Conservation (phyloP, 2,113 vertebrate species). For the Epinephelus fuscoguttatus region DNA sequence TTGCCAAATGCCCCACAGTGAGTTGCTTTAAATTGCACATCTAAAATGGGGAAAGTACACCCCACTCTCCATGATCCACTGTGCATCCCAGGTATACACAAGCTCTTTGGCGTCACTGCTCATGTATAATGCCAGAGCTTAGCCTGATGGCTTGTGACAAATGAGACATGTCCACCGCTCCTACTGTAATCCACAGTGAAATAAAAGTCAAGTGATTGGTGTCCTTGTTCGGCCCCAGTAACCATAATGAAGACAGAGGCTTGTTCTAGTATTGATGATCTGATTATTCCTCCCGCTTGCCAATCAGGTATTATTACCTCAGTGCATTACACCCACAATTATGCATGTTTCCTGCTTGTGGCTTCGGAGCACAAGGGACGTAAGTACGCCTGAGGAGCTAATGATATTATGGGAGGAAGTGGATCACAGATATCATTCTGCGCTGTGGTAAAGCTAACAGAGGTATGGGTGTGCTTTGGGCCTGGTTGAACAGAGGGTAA, state of each 20-base stretch:
- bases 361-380: background rate
- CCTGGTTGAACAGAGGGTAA: background rate
- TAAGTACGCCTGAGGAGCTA: conserved; percentile 12
- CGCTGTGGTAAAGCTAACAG: conserved; percentile 15
- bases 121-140: conserved; percentile 3
- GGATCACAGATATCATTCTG: conserved; percentile 31
- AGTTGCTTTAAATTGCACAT: conserved; percentile 9
- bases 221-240: conserved; percentile 38
- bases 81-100: background rate
- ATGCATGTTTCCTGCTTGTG: conserved; percentile 11
- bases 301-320: conserved; percentile 40
- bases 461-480: conserved; percentile 8
- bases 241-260: conserved; percentile 53
- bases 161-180: conserved; percentile 30
- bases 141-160: conserved; percentile 22
- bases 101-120: conserved; percentile 1
- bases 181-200: conserved; percentile 37
- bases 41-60: background rate
- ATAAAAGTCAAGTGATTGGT: conserved; percentile 40
- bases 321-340: conserved; percentile 30
- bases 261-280: conserved; percentile 48
- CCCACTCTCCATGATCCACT: conserved; percentile 1
- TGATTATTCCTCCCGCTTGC: conserved; percentile 56
- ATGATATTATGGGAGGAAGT: conserved; percentile 49
- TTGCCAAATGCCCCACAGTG: background rate